A percentile compares a stretch with the other conserved stretches of the same genome.
Conservation (phyloP, 2,113 vertebrate genomes). For the Eulemur rufifrons region DNA sequence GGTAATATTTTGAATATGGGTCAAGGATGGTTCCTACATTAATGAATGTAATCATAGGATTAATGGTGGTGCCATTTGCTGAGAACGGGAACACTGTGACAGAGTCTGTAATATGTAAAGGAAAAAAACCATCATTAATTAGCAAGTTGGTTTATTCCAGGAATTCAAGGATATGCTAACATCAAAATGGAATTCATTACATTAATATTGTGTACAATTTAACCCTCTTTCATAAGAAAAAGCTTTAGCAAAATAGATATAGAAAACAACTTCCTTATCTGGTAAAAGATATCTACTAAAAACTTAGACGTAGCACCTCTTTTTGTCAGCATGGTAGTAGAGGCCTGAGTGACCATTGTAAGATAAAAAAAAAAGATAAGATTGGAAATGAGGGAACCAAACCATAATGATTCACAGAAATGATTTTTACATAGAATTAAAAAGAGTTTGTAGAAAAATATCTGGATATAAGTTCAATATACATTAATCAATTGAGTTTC, state of each 20-base stretch:
- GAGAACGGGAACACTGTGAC: background rate
- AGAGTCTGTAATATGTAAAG: background rate
- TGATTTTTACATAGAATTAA: slow-evolving; percentile 13
- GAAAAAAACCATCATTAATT: background rate
- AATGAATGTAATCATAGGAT: background rate
- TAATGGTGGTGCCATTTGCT: background rate
- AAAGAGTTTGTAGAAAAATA: slow-evolving; percentile 1
- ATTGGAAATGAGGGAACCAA: background rate
- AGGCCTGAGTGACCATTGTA: background rate
- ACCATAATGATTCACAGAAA: background rate
- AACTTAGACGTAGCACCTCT: background rate
- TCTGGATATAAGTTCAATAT: background rate
- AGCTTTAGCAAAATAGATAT: background rate
- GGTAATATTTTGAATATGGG: background rate
- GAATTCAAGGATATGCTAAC: background rate
- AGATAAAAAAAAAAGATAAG: background rate
- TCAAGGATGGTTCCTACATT: background rate
- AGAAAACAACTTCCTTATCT: slow-evolving; percentile 38
- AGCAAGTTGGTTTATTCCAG: background rate
- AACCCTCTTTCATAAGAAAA: slow-evolving; percentile 11
- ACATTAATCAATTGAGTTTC: background rate
- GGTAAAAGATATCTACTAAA: slow-evolving; percentile 28
- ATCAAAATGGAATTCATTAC: background rate
- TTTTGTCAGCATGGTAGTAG: background rate
- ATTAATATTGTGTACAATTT: slow-evolving; percentile 19